Evolutionary conservation across 2,888 invertebrate genomes (phyloP), one percentile per base, ranked within the genome.

Genomic region (Philereme vetulata): DNA sequence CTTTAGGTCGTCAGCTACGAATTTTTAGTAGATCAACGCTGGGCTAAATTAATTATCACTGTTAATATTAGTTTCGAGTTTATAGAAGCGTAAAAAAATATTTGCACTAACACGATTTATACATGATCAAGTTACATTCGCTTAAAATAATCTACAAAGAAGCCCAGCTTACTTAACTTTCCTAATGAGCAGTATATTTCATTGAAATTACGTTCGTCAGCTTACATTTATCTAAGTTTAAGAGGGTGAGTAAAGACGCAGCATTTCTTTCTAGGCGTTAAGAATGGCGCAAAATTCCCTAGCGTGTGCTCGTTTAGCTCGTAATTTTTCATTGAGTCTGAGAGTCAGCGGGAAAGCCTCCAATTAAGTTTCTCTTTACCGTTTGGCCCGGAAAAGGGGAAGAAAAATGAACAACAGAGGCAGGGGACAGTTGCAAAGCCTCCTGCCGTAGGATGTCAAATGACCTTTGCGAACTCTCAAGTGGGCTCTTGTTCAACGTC

Each of bases 291-390:
- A 75, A 82, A 87, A 90, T 91, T 90, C 88, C 88, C 89, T 67
- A 77, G 89, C 86, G 90, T 88, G 85, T 84, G 85, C 89, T 88
- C 90, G 86, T 90, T 90, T 91, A 84, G 82, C 88, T 89, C 89
- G 89, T 92, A 91, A 92, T 92, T 91, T 92, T 90, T 92, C 91
- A 92, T 91, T 92, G 92, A 89, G 90, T 82, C 86, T 78, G 85
- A 85, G 88, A 88, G 86, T 88, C 85, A 86, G 82, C 81, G 80
- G 82, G 79, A 87, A 89, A 86, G 88, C 90, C 90, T 86, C 88
- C 92, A 92, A 92, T 92, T 92, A 91, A 91, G 90, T 90, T 90
- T 90, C 92, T 90, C 90, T 90, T 91, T 91, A 86, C 86, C 85
- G 86, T 86, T 87, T 86, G 84, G 80, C 76, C 79, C 77, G 82